Evolutionary conservation across 2,797 vertebrate species (phyloP), one percentile per base, ranked within the genome.

Genomic region (Dromococcyx pavoninus): DNA sequence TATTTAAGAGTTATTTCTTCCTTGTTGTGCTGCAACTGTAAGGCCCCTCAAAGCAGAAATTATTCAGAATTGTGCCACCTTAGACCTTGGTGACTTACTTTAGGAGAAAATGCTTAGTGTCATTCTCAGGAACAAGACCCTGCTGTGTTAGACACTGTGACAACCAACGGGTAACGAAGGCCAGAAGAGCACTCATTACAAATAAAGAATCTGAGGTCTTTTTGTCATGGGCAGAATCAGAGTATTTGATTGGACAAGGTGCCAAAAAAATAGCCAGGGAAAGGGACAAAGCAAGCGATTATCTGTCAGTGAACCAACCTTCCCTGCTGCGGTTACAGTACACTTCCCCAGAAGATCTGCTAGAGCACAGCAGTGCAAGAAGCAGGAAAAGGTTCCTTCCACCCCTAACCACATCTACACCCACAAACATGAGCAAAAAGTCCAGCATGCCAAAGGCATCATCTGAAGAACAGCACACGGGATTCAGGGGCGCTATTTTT

Each of bases 401-500:
- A 14, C 8, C 16, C 25, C 50, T 44, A 66, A 21, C 13, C 27
- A 62, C 22, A 43, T 32, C 37, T 30, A 16, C 46, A 60, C 33
- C 44, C 30, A 30, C 10, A 21, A 56, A 37, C 32, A 51, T 0
- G 2, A 79, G 11, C 17, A 76, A 53, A 72, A 56, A 87, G 11
- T 1, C 0, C 13, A 27, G 7, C 41, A 50, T 7, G 35, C 39
- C 57, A 17, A 2, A 0, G 18, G 39, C 37, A 76, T 27, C 35
- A 46, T 32, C 44, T 33, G 10, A 56, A 76, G 30, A 11, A 37
- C 0, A 0, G 11, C 0, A 0, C 3, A 2, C 1, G 0, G 8
- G 50, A n/a, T 53, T 65, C 21, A 7, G 10, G 13, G 7, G 7
- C 17, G 39, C 41, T 10, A 41, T 86, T 88, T 74, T 37, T 33